A percentile compares a stretch with the other conserved stretches of the same genome.
Conservation (phyloP, 2,888 invertebrate genomes). For the Pollenia griseotomentosa region DNA sequence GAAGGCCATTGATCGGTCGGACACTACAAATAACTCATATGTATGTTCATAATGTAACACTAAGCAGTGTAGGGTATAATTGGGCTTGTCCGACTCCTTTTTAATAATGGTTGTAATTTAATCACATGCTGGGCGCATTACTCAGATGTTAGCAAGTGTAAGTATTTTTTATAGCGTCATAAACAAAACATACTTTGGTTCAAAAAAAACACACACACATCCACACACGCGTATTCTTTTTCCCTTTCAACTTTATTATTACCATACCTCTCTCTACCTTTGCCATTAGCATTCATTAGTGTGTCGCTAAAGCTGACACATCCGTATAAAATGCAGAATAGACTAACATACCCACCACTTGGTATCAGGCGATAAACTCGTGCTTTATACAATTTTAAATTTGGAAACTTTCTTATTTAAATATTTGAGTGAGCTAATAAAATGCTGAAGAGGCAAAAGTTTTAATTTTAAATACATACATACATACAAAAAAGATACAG, state of each 20-base stretch:
- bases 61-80: not conserved
- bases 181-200: not conserved
- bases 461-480: too few relatives aligned
- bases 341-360: not conserved
- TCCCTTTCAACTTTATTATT: not conserved
- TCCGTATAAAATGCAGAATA: not conserved
- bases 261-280: not conserved
- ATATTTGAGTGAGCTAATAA: not conserved
- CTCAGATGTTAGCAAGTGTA: slow-evolving; percentile 3
- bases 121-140: slow-evolving; percentile 59
- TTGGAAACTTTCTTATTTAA: slow-evolving; percentile 15
- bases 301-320: not conserved
- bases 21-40: too few relatives aligned
- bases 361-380: slow-evolving; percentile 71
- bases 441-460: too few relatives aligned
- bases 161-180: not conserved
- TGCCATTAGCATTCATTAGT: not conserved
- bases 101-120: slow-evolving; percentile 45
- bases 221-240: not conserved
- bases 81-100: not conserved
- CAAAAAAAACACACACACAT: not conserved
- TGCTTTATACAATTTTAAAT: slow-evolving; percentile 46
- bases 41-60: too few relatives aligned
- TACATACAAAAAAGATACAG: too few relatives aligned
- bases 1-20: too few relatives aligned